Base-by-base conservation (phyloP, 2,888 invertebrate genomes). In the Drosophila merina region DNA sequence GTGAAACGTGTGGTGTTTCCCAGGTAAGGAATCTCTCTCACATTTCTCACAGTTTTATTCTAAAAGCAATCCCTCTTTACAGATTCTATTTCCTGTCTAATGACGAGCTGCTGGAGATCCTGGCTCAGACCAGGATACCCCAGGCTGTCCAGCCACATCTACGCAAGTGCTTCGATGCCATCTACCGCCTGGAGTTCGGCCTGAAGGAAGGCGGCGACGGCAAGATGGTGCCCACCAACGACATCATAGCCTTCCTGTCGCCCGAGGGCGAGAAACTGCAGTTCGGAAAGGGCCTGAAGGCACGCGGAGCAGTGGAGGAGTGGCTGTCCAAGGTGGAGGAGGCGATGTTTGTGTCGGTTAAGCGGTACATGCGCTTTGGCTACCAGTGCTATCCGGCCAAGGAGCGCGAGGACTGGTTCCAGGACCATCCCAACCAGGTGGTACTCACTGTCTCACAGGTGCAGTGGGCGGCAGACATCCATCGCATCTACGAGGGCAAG, bases 251-350 rank as follows among this genome's bases (percentile, higher is more conserved):
- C 0, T 97, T 97, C 96, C 93, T 97, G 2, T 97, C 97, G 9
- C 97, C 97, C 0, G 98, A 98, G 92, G 95, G 95, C 14, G 98
- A 98, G 89, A 94, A 95, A 72, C 94, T 98, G 4, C 93, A 93
- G 47, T 93, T 98, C 8, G 95, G 95, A 51, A 96, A 93, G 94
- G 97, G 95, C 26, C 92, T 95, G 7, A 97, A 97, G 92, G 97
- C 96, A 0, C 93, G 97, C 57, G 97, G 97, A 0, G 97, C 97
- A 84, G 97, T 97, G 0, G 98, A 97, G 91, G 96, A 97, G 86
- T 98, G 97, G 97, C 92, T 98, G 7, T 95, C 96, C 2, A 97
- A 97, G 92, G 97, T 98, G 1, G 98, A 98, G 89, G 96, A 97
- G 56, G 95, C 96, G 0, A 98, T 98, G 97, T 96, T 97, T 79